phyloP scores from a whole-genome alignment of 2,113 vertebrate genomes.

The Bubo bubo region DNA sequence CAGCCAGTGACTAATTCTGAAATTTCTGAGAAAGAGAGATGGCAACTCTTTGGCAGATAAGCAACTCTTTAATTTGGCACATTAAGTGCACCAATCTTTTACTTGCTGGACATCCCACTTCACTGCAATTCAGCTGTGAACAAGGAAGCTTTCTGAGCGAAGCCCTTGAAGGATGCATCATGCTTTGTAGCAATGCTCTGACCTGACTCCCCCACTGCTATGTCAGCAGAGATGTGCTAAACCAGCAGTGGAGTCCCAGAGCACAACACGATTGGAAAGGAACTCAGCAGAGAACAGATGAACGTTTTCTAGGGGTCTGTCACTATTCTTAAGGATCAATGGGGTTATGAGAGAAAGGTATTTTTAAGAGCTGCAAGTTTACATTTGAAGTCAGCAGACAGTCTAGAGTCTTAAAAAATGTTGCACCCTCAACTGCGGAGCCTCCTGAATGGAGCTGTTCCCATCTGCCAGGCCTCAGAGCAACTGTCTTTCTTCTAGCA shows the following conservation, averaged over 20 bases:
- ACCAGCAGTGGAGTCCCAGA: neutral
- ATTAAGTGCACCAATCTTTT: neutral
- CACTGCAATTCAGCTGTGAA: neutral
- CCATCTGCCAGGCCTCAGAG: too few species aligned
- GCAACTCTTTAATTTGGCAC: neutral
- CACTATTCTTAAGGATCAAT: neutral
- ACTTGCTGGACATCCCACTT: neutral
- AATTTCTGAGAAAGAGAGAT: neutral
- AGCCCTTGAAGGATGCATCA: neutral
- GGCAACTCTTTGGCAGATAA: neutral
- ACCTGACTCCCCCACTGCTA: neutral
- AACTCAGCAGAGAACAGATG: neutral
- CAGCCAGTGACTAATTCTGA: neutral
- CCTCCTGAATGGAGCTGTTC: neutral
- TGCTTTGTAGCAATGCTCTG: neutral
- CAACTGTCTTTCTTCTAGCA: neutral
- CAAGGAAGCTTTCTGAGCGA: neutral
- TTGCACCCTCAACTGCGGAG: neutral
- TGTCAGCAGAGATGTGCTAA: neutral
- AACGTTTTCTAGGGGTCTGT: neutral
- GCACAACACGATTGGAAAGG: neutral
- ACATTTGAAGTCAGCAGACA: neutral
- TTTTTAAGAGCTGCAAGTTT: neutral
- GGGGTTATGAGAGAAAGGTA: neutral
- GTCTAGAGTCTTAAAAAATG: neutral